Base-by-base conservation (phyloP, 2,113 vertebrate genomes). In the Cephalopterus ornatus region DNA sequence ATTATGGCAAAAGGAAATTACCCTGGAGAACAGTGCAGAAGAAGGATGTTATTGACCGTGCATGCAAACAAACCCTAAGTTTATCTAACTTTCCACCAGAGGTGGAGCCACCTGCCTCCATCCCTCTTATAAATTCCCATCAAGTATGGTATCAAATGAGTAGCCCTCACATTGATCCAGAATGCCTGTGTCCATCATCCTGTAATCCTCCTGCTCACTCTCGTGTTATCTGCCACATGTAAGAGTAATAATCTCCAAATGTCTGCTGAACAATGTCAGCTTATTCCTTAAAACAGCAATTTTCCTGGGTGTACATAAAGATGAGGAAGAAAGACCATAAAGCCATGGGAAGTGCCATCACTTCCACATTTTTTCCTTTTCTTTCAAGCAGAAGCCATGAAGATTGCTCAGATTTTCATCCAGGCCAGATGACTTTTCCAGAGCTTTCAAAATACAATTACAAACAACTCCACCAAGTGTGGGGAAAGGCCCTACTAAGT, bases 321-420 rank as follows among this genome's bases (percentile, higher is more conserved):
- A 71, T 78, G 50, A 70, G 18, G 12, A 65, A 88, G 24, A 41
- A 24, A 71, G 9, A 50, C 12, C 13, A 70, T 12, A 68, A 68
- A 77, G 49, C n/a, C 16, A 28, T 0, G 0, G 52, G 16, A 73
- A 62, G 21, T 22, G 11, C 19, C 32, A 41, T 12, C 28, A 17
- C 32, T 35, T 83, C 18, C 23, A 42, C 6, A 5, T 20, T 71
- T 55, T 82, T 49, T 41, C 35, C 3, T 37, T 55, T 68, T 28
- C 23, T 61, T 59, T 68, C 41, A 73, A 76, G 50, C 1, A 2
- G 67, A 86, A 56, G 19, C 28, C 28, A 41, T 17, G 28, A 85
- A 73, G 5, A 79, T 7, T 9, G 16, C 15, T 42, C 55, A 66
- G 41, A 59, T 80, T 85, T 78, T 90, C 35, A 79, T n/a, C 37